phyloP scores from a whole-genome alignment of 1,140 invertebrate genomes.

The Drosophila guanche region DNA sequence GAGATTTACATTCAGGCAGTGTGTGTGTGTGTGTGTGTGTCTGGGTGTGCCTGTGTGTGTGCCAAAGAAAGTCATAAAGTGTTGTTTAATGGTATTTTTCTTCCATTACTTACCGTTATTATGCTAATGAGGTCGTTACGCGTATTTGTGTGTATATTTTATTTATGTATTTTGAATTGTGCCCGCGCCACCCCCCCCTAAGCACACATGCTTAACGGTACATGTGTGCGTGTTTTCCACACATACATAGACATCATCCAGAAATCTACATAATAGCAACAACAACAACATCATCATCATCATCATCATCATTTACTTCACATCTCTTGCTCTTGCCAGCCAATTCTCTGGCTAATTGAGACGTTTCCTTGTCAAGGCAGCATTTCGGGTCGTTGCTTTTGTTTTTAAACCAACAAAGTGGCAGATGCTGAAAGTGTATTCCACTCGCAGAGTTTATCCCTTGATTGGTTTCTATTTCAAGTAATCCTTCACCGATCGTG shows the following conservation, averaged over 20 bases:
- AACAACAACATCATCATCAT: conserved; percentile 8
- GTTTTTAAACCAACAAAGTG: conserved; percentile 10
- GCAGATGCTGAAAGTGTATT: not conserved
- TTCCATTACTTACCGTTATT: conserved; percentile 83
- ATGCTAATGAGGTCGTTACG: conserved; percentile 83
- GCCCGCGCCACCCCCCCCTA: conserved; percentile 28
- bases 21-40: conserved; percentile 17
- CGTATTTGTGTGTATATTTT: conserved; percentile 80
- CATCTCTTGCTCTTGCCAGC: not conserved
- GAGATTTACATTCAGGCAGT: conserved; percentile 33
- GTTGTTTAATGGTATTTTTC: conserved; percentile 83
- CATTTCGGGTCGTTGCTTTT: conserved; percentile 18
- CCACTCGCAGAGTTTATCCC: too few relatives aligned
- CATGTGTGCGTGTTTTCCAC: conserved; percentile 21
- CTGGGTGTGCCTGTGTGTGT: conserved; percentile 1
- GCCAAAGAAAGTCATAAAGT: conserved; percentile 79
- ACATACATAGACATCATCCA: conserved; percentile 35
- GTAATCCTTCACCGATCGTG: too few relatives aligned
- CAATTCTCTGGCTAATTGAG: conserved; percentile 64
- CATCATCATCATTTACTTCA: too few relatives aligned
- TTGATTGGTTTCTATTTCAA: too few relatives aligned
- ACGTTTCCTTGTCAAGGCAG: conserved; percentile 41
- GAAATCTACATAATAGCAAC: conserved; percentile 37
- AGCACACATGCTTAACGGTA: conserved; percentile 12
- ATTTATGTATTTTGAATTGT: conserved; percentile 76